Percentiles rank a stretch among this genome's conserved stretches.
phyloP scores from a whole-genome alignment of 1,140 invertebrate genomes.

The Brachionus angularis region DNA sequence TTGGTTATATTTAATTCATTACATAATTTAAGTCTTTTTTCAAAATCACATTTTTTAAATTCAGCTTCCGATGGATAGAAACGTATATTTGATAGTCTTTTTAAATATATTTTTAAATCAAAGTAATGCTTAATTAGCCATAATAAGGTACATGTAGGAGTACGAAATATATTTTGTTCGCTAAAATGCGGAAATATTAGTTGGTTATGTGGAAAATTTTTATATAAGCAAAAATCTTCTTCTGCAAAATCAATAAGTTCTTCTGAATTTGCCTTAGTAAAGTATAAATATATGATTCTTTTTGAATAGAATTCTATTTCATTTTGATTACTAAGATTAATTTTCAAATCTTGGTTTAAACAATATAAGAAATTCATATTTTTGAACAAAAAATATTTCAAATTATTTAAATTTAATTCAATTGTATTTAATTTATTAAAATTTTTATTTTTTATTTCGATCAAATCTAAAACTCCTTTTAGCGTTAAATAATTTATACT shows the following conservation, averaged over 20 bases:
- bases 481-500: not conserved
- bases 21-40: no score
- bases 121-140: not conserved
- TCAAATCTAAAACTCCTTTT: no score
- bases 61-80: not conserved
- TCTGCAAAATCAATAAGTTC: not conserved
- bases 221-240: not conserved
- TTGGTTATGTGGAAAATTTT: not conserved
- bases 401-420: not conserved
- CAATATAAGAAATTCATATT: not conserved
- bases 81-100: not conserved
- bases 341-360: not conserved
- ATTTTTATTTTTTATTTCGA: constrained; percentile 1
- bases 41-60: not conserved
- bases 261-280: no score
- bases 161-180: not conserved
- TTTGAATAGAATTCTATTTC: no score
- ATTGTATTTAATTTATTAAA: not conserved
- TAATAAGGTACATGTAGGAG: not conserved
- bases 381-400: not conserved
- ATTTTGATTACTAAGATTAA: not conserved
- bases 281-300: not conserved
- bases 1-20: no score
- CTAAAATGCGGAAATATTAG: not conserved
- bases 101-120: no score